Conservation (phyloP, 2,888 invertebrate species). For the Xylota segnis region DNA sequence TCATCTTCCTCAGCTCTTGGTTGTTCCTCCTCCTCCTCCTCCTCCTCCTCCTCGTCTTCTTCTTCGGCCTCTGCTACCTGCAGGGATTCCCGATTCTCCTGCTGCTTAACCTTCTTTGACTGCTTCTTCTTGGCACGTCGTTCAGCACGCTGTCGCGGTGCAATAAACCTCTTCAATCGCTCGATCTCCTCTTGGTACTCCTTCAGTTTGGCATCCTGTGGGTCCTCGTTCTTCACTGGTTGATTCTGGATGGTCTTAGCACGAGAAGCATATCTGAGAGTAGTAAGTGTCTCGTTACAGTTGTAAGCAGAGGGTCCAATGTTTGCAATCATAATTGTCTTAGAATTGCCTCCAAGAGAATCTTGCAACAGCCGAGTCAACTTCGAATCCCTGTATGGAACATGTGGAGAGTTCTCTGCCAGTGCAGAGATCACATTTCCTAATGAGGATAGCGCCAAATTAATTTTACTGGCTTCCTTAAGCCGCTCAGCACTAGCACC, state of each 20-base stretch:
- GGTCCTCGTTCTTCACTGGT: conserved; percentile 99
- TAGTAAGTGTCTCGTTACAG: conserved; percentile 98
- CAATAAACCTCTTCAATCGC: conserved; percentile 86
- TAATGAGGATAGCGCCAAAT: conserved; percentile 97
- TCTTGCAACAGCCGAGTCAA: conserved; percentile 98
- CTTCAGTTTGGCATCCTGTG: conserved; percentile 97
- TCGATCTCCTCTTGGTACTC: conserved; percentile 98
- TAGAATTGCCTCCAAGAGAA: conserved; percentile 99
- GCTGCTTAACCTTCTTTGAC: conserved; percentile 82
- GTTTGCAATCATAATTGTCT: conserved; percentile 99
- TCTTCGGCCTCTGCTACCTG: conserved; percentile 76
- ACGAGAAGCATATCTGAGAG: conserved; percentile 97
- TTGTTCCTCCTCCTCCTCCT: conserved; percentile 83
- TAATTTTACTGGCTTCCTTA: conserved; percentile 98
- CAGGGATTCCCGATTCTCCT: conserved; percentile 81
- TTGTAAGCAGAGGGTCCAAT: conserved; percentile 99
- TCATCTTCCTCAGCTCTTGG: conserved; percentile 82
- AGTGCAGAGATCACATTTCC: conserved; percentile 99
- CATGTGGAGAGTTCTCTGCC: conserved; percentile 97
- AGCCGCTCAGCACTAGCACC: conserved; percentile 96
- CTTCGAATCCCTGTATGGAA: conserved; percentile 99
- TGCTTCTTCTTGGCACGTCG: conserved; percentile 81
- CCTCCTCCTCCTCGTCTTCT: conserved; percentile 83
- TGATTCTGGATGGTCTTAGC: conserved; percentile 99
- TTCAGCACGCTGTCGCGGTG: conserved; percentile 84